Evolutionary conservation across 2,888 invertebrate species (phyloP).

Genomic region (Pocota personata): DNA sequence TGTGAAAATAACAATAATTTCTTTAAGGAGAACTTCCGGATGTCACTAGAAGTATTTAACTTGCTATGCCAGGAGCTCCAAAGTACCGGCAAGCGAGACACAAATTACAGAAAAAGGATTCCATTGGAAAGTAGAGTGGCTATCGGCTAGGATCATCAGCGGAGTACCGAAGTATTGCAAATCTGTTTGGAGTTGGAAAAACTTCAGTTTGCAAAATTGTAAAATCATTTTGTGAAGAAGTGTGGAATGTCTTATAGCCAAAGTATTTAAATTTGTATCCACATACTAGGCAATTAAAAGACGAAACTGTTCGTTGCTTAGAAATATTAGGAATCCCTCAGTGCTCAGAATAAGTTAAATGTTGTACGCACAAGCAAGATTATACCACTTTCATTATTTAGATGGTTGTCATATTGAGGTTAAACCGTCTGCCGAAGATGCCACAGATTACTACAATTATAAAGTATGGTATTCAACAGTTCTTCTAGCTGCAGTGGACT

Average conservation of each 20-base stretch:
- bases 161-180: constrained; percentile 10
- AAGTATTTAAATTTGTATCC: background rate
- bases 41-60: background rate
- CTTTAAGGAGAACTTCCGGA: constrained; percentile 14
- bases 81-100: constrained; percentile 10
- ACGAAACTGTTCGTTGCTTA: too few relatives aligned
- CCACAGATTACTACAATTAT: too few relatives aligned
- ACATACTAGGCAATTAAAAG: background rate
- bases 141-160: constrained; percentile 15
- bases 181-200: constrained; percentile 15
- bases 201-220: background rate
- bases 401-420: too few relatives aligned
- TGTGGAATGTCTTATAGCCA: background rate
- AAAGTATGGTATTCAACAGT: too few relatives aligned
- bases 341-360: too few relatives aligned
- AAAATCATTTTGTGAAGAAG: constrained; percentile 8
- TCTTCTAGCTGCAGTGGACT: too few relatives aligned
- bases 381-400: too few relatives aligned
- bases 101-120: constrained; percentile 15
- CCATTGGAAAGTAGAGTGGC: constrained; percentile 6
- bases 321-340: too few relatives aligned
- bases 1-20: background rate
- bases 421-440: too few relatives aligned
- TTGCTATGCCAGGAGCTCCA: constrained; percentile 11
- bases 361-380: too few relatives aligned